Conservation (phyloP, 2,888 invertebrate genomes). For the Tenodera sinensis region DNA sequence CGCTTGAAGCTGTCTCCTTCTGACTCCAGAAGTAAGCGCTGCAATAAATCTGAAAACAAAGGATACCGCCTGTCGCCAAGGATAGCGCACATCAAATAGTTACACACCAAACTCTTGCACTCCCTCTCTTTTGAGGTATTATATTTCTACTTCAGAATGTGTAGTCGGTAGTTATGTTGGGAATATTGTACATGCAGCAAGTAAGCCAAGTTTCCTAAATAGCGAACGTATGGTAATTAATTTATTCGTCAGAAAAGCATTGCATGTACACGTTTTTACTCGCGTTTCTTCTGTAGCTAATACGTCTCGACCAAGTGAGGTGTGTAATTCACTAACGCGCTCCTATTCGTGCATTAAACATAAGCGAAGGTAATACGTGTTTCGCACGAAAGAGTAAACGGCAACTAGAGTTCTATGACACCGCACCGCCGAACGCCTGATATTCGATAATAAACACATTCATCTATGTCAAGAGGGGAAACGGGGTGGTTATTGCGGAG, state of each 20-base stretch:
- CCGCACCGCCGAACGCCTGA: not conserved
- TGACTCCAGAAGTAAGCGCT: too few species aligned
- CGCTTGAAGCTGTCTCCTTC: too few species aligned
- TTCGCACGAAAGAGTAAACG: not conserved
- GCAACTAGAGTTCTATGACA: not conserved
- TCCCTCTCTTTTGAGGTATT: too few species aligned
- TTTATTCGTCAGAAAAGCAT: not conserved
- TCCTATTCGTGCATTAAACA: not conserved
- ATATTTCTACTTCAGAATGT: too few species aligned
- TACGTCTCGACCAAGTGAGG: not conserved
- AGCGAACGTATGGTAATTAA: not conserved
- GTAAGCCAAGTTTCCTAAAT: not conserved
- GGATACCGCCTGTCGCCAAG: too few species aligned
- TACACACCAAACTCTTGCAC: too few species aligned
- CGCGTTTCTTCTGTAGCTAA: not conserved
- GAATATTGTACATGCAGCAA: not conserved
- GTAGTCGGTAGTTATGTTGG: too few species aligned
- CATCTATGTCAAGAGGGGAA: not conserved
- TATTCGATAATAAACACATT: constrained; percentile 11
- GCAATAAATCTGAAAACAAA: too few species aligned
- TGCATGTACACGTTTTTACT: not conserved
- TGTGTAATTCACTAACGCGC: not conserved
- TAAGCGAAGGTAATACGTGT: not conserved
- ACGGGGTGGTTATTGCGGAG: not conserved
- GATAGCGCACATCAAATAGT: too few species aligned